Percentiles rank a stretch among this genome's conserved stretches.
phyloP scores from a whole-genome alignment of 1,140 invertebrate genomes.

The Macrobrachium nipponense region DNA sequence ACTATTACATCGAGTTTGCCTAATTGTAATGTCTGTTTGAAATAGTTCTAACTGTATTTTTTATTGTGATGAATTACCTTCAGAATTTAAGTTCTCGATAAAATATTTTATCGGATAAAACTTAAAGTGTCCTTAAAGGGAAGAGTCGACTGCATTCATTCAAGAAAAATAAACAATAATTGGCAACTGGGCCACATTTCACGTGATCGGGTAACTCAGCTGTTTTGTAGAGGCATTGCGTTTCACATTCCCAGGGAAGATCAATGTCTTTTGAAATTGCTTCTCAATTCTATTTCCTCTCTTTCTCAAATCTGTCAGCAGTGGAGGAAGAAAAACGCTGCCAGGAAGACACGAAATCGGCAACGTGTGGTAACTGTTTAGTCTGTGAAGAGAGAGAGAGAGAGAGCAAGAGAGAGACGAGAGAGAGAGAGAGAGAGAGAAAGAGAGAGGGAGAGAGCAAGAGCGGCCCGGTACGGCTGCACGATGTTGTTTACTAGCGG shows the following conservation, averaged over 20 bases:
- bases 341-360: background rate
- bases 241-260: too few species aligned
- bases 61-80: background rate
- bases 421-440: too few species aligned
- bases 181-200: conserved; percentile 8
- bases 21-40: background rate
- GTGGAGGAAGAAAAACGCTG: background rate
- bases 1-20: conserved; percentile 10
- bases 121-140: background rate
- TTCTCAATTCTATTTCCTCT: too few species aligned
- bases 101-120: background rate
- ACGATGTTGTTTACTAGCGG: conserved; percentile 38
- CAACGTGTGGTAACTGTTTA: conserved; percentile 15
- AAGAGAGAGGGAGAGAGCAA: too few species aligned
- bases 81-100: background rate
- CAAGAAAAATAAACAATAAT: conserved; percentile 22
- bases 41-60: background rate
- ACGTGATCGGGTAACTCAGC: conserved; percentile 13
- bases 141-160: background rate
- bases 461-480: conserved; percentile 19
- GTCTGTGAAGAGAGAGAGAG: background rate
- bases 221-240: background rate
- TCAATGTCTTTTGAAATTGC: too few species aligned
- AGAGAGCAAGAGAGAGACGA: too few species aligned
- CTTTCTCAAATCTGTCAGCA: too few species aligned